phyloP scores from a whole-genome alignment of 1,140 invertebrate species.

The Notospermus geniculatus region DNA sequence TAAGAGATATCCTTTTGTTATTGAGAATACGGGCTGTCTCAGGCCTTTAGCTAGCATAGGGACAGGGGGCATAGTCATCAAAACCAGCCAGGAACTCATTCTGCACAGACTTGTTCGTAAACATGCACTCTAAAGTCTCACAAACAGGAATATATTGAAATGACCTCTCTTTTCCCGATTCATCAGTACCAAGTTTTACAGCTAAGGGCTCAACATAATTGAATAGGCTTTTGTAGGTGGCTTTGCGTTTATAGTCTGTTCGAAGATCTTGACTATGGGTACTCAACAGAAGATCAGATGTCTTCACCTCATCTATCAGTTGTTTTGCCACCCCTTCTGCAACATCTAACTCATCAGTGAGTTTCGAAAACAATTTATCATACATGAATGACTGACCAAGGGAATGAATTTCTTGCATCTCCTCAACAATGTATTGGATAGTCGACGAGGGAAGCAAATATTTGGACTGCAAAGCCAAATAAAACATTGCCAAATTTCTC shows the following conservation, averaged over 20 bases:
- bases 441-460: not conserved
- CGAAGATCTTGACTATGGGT: not conserved
- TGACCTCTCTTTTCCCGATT: not conserved
- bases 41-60: too few species aligned
- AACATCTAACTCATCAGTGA: not conserved
- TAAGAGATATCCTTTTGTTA: too few species aligned
- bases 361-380: not conserved
- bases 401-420: not conserved
- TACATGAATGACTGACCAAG: not conserved
- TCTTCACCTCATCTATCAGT: not conserved
- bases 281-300: not conserved
- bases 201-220: not conserved
- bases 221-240: not conserved
- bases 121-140: not conserved
- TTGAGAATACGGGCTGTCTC: too few species aligned
- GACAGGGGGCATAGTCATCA: too few species aligned
- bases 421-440: not conserved
- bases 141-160: conserved; percentile 3
- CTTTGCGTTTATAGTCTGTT: not conserved
- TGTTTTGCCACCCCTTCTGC: not conserved
- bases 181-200: not conserved
- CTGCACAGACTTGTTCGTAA: not conserved
- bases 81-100: not conserved
- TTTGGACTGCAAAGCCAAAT: not conserved
- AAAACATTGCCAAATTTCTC: not conserved